Evolutionary conservation across 2,888 invertebrate genomes (phyloP), one percentile per base, ranked within the genome.

Genomic region (Coelinius sp.): DNA sequence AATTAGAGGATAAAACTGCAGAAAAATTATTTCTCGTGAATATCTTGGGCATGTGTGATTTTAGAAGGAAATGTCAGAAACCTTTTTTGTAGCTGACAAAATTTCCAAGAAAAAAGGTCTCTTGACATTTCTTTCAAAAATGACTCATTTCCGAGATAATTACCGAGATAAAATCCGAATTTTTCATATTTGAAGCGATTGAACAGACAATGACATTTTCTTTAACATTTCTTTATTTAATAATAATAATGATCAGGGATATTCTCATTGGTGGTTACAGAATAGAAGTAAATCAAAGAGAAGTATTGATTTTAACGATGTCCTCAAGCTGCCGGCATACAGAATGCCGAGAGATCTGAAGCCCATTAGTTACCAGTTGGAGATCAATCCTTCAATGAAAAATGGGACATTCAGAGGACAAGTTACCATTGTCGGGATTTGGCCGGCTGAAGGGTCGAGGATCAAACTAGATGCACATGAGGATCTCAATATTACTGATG

Each of bases 261-360:
- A 65, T 66, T 44, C 7, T 3, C 38, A 25, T 70, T 68, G 56
- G 64, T 75, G 52, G 44, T 44, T 72, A 38, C 64, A 67, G 64
- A 65, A 66, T 6, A 59, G 38, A 25, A 59, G 75, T 22, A 76
- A 73, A 73, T 49, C 44, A 31, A 80, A 76, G 70, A 87, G 92
- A 64, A 94, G 94, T 81, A 93, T 94, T 75, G 94, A 94, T 82
- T 86, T 94, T 66, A 93, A 93, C 79, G 92, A 93, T 74, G 91
- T 93, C 0, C 86, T 93, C 8, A 90, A 92, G 44, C 90, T 92
- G 76, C 93, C 93, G 75, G 93, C 93, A 76, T 90, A 89, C 1
- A 90, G 92, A 3, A 84, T 94, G 64, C 91, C 92, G 0, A 53
- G 90, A 73, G 89, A 91, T 27, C 89, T 94, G 0, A 88, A 90